Evolutionary conservation across 2,888 invertebrate genomes (phyloP).

Genomic region (Volucella inflata): DNA sequence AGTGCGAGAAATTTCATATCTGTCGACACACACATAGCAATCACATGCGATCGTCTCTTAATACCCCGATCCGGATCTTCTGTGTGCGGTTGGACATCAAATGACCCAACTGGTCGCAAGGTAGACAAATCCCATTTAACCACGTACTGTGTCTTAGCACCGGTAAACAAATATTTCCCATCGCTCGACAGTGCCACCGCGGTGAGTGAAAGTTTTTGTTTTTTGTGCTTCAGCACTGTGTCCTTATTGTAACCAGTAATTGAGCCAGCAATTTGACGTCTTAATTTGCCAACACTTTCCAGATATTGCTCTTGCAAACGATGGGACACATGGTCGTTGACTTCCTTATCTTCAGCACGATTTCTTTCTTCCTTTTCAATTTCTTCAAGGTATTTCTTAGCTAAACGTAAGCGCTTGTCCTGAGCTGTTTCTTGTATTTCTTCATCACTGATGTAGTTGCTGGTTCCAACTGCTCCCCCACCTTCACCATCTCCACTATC

Average conservation of each 20-base stretch:
- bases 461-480: conserved; percentile 69
- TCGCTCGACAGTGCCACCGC: conserved; percentile 91
- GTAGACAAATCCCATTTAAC: conserved; percentile 92
- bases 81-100: conserved; percentile 84
- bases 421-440: conserved; percentile 90
- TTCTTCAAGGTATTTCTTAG: conserved; percentile 94
- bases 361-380: conserved; percentile 92
- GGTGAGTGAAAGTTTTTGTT: conserved; percentile 91
- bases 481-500: conserved; percentile 84
- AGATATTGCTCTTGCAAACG: conserved; percentile 93
- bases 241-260: conserved; percentile 84
- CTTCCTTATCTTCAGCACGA: conserved; percentile 87
- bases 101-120: conserved; percentile 86
- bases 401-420: conserved; percentile 94
- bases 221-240: conserved; percentile 88
- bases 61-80: conserved; percentile 79
- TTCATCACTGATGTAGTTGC: conserved; percentile 79
- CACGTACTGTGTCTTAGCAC: conserved; percentile 94
- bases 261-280: conserved; percentile 89
- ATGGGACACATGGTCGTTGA: conserved; percentile 86
- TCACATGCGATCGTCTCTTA: conserved; percentile 84
- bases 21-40: conserved; percentile 89
- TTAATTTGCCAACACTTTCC: conserved; percentile 92
- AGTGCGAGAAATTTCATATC: conserved; percentile 93
- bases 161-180: conserved; percentile 89